Evolutionary conservation across 2,888 invertebrate genomes (phyloP).

Genomic region (Gryllus longicercus): DNA sequence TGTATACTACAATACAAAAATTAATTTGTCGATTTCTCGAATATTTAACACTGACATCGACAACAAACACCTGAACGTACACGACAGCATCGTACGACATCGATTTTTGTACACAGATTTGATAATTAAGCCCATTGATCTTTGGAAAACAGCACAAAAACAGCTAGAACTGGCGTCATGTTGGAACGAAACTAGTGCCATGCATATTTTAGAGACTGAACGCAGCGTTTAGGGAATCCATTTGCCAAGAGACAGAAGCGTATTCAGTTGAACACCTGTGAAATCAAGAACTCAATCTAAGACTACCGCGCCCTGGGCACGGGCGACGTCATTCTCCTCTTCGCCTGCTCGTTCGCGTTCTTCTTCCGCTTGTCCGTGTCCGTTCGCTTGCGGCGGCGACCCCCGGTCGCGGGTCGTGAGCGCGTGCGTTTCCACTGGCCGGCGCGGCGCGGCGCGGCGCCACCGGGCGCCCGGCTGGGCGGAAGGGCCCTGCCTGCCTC

Average conservation of each 20-base stretch:
- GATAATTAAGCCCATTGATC: background rate
- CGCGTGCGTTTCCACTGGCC: too few species aligned
- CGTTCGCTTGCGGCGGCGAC: too few species aligned
- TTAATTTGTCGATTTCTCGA: background rate
- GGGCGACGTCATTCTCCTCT: background rate
- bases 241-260: background rate
- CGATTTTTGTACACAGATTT: background rate
- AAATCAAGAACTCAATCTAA: background rate
- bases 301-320: background rate
- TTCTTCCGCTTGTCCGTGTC: too few species aligned
- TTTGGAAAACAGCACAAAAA: background rate
- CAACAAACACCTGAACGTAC: background rate
- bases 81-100: conserved; percentile 1
- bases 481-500: background rate
- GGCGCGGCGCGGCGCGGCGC: too few species aligned
- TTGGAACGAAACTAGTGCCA: background rate
- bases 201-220: background rate
- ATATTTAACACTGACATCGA: background rate
- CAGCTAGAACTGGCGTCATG: background rate
- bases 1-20: too few species aligned
- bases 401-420: too few species aligned
- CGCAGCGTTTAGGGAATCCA: background rate
- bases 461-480: background rate
- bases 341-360: too few species aligned
- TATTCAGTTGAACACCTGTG: background rate